Percentiles rank a stretch among this genome's conserved stretches.
phyloP scores from a whole-genome alignment of 2,888 invertebrate genomes.

The Chalcosyrphus nemorum region DNA sequence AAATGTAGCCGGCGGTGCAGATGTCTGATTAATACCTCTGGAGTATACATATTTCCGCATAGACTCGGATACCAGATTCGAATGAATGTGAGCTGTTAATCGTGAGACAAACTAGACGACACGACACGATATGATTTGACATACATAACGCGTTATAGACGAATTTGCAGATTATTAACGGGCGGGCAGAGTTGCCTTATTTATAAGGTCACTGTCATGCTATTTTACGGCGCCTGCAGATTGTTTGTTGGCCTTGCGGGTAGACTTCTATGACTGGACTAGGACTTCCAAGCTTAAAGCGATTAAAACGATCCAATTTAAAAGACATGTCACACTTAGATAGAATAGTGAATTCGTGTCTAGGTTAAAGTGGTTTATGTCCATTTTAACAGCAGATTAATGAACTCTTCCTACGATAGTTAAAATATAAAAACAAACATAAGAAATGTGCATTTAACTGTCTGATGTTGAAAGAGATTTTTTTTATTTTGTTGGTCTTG shows the following conservation, averaged over 20 bases:
- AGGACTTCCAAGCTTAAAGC: neutral
- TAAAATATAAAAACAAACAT: neutral
- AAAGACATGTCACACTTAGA: neutral
- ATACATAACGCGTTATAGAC: slow-evolving; percentile 6
- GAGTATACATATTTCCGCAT: slow-evolving; percentile 11
- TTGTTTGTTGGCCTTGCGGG: neutral
- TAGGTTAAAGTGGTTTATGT: neutral
- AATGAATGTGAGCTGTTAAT: neutral
- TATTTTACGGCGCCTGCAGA: neutral
- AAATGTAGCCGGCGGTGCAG: slow-evolving; percentile 1
- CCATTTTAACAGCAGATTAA: neutral
- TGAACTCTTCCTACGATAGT: neutral
- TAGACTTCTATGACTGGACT: neutral
- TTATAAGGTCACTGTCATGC: slow-evolving; percentile 19
- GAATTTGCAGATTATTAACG: slow-evolving; percentile 8
- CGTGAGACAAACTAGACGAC: neutral
- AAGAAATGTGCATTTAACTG: neutral
- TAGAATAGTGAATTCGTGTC: neutral
- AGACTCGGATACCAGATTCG: neutral
- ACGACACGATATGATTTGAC: neutral
- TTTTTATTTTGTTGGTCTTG: slow-evolving; percentile 18
- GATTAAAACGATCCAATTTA: neutral
- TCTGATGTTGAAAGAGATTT: slow-evolving; percentile 14
- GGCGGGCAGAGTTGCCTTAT: neutral
- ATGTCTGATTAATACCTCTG: neutral